Conservation (phyloP, 2,797 vertebrate genomes). For the Clarias fuscus region DNA sequence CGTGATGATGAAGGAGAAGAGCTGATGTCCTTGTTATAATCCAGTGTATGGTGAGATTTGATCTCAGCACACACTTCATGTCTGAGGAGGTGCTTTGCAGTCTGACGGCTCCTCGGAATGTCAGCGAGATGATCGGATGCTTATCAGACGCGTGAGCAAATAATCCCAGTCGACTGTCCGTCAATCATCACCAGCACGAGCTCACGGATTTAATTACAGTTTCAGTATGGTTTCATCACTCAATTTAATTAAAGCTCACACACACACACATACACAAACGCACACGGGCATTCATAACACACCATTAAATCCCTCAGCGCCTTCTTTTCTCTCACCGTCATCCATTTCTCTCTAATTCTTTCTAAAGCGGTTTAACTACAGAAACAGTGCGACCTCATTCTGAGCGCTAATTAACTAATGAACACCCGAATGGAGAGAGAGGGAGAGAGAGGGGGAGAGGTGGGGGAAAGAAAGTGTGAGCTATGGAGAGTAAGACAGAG, state of each 20-base stretch:
- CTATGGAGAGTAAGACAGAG: too few relatives aligned
- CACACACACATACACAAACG: background rate
- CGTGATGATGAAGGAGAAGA: background rate
- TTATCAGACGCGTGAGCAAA: background rate
- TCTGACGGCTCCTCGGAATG: background rate
- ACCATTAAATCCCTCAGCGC: slow-evolving; percentile 10
- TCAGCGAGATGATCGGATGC: background rate
- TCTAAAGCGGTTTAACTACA: slow-evolving; percentile 3
- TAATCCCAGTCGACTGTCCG: background rate
- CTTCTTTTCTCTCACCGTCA: slow-evolving; percentile 24
- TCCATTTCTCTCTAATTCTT: slow-evolving; percentile 8
- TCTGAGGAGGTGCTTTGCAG: background rate
- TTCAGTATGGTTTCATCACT: slow-evolving; percentile 13
- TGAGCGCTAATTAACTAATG: slow-evolving; percentile 30
- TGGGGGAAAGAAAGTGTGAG: too few relatives aligned
- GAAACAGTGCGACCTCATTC: background rate
- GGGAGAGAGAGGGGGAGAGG: too few relatives aligned
- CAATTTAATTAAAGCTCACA: background rate
- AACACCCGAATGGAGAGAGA: background rate
- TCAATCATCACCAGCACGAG: background rate
- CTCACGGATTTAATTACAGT: slow-evolving; percentile 14
- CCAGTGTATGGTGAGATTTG: background rate
- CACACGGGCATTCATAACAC: background rate
- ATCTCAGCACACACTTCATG: background rate
- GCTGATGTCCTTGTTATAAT: background rate